Base-by-base conservation (phyloP, 2,797 vertebrate species). In the Gila robusta region DNA sequence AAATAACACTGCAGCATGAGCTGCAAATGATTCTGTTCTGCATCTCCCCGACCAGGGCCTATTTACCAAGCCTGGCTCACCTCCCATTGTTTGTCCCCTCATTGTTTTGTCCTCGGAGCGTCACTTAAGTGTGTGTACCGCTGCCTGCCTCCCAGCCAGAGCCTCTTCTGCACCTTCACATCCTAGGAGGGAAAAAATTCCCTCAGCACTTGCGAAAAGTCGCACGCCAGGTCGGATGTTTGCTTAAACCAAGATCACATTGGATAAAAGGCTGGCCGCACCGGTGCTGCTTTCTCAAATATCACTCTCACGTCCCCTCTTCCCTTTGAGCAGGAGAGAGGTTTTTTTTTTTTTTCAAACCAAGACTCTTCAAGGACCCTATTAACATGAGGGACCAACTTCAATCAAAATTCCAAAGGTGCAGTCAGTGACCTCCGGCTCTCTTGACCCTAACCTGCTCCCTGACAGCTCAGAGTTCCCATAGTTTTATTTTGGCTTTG, bases 211-310 rank as follows among this genome's bases (percentile, higher is more conserved):
- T 90, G 91, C 83, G 86, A 88, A 90, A 93, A 88, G 67, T 49
- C 62, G n/a, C 88, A 88, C 54, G 87, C 90, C 93, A 92, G 90
- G 81, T 90, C 90, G 86, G 93, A 93, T 93, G 92, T 94, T 94
- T 93, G 89, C 89, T 90, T 90, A 91, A 87, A 89, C 87, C 88
- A 88, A 93, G 91, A 91, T 93, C 91, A 92, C 83, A 88, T 88
- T 70, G 87, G 90, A 93, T 92, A 84, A 91, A 93, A 90, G 44
- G 67, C 35, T 77, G 70, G 39, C 21, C 49, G 83, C 88, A 76
- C 69, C 37, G 62, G 28, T 84, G 84, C 82, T 59, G 87, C 84
- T 87, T 85, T 88, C 86, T 91, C 86, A 37, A 79, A 85, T 86
- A 90, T 89, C 86, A 26, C 73, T 79, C 69, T 79, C 62, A 79